Base-by-base conservation (phyloP, 2,888 invertebrate genomes). In the Amblyteles armatorius region DNA sequence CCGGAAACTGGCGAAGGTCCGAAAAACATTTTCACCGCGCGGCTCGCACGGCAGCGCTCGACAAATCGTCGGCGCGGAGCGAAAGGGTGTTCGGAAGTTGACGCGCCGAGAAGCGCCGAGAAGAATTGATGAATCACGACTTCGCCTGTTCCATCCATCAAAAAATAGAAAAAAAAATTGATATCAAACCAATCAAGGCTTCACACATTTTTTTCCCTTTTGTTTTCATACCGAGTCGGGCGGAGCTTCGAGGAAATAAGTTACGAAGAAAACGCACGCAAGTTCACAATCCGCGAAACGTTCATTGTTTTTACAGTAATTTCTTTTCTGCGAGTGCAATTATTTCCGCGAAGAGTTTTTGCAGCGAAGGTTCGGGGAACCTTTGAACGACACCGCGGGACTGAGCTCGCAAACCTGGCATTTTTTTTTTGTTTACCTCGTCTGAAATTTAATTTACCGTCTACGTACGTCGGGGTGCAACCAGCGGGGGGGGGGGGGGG, bases 401-500 rank as follows among this genome's bases (percentile, higher is more conserved):
- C 19, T 67, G 33, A 40, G 6, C 19, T 68, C 36, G 50, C 44
- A 13, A 40, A 29, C 44, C 52, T 19, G 3, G 26, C 26, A 4
- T 29, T 19, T 55, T 33, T 36, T 22, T n/a, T 52, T 52, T 68
- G 67, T 72, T 55, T 36, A 74, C 65, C 26, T 19, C 67, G 84
- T 69, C 16, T 48, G 50, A 84, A 84, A 82, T 84, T 78, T 82
- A 82, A 82, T 79, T 82, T 82, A 74, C 60, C 22, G 65, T 55
- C 50, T 48, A 36, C 65, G 26, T 44, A 40, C 48, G 29, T 57
- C 55, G 44, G 26, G 50, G 50, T 19, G 19, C 36, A 44, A 13
- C 7, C 19, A 1, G 55, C 29, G 44, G 44, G 13, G 13, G 44
- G 68, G 19, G 3, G 55, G 40, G 44, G 68, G 19, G 44, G 44